Conservation (phyloP, 2,797 vertebrate genomes). For the Siniperca obscura region DNA sequence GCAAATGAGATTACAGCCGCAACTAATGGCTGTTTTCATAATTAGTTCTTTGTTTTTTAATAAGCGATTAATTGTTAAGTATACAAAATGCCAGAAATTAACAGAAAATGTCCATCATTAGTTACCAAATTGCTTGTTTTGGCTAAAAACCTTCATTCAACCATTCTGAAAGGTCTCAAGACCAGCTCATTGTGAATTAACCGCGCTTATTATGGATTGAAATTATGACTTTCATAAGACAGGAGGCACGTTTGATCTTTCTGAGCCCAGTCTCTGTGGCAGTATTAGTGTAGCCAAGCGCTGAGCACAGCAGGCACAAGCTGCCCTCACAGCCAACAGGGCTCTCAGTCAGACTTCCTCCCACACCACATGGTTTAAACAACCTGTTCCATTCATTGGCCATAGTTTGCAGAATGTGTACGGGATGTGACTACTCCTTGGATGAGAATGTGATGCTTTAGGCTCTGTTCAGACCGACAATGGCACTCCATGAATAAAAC, state of each 20-base stretch:
- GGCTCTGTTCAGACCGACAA: background rate
- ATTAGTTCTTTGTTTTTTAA: background rate
- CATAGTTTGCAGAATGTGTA: background rate
- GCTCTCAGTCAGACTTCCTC: conserved; percentile 26
- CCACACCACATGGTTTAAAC: conserved; percentile 23
- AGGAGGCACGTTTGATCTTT: background rate
- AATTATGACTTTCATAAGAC: too few relatives aligned
- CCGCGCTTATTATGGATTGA: background rate
- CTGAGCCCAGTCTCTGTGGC: background rate
- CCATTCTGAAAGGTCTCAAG: background rate
- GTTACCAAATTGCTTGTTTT: background rate
- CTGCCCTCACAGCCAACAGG: background rate
- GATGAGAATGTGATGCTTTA: background rate
- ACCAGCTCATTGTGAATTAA: too few relatives aligned
- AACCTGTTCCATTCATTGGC: conserved; percentile 9
- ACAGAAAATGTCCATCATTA: too few relatives aligned
- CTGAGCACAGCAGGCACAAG: conserved; percentile 13
- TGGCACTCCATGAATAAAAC: background rate
- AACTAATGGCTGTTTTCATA: background rate
- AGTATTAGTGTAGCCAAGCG: background rate
- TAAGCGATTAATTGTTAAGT: background rate
- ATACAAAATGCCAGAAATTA: background rate
- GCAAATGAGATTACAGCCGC: background rate
- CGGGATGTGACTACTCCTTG: background rate
- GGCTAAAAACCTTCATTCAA: background rate